phyloP scores from a whole-genome alignment of 2,797 vertebrate genomes.

The Semotilus atromaculatus region DNA sequence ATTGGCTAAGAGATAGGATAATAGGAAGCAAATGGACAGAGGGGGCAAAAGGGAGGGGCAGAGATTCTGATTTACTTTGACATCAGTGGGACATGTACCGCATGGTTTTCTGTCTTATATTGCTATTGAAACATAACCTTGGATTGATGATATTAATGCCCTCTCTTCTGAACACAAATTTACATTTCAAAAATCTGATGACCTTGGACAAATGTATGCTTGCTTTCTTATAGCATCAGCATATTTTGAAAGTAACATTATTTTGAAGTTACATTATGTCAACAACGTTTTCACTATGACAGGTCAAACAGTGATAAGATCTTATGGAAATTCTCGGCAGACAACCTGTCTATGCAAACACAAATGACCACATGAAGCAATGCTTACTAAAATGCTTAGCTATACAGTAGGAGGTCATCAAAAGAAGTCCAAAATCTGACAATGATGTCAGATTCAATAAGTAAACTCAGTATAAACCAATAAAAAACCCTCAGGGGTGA shows the following conservation, averaged over 20 bases:
- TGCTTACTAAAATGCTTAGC: constrained; percentile 48
- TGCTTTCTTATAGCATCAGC: constrained; percentile 46
- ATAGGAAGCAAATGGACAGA: constrained; percentile 77
- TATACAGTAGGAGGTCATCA: constrained; percentile 45
- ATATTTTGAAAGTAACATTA: constrained; percentile 44
- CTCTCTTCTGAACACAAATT: constrained; percentile 36
- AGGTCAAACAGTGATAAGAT: constrained; percentile 44
- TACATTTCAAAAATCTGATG: constrained; percentile 38
- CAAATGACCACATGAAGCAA: constrained; percentile 20
- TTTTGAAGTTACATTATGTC: constrained; percentile 38
- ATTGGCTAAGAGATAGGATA: constrained; percentile 77
- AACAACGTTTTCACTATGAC: constrained; percentile 27
- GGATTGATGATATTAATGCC: constrained; percentile 25
- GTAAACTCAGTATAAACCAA: constrained; percentile 62
- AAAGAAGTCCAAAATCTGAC: constrained; percentile 59
- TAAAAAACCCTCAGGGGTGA: constrained; percentile 35
- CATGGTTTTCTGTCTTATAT: constrained; percentile 31
- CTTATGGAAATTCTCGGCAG: constrained; percentile 48
- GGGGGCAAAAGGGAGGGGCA: not conserved
- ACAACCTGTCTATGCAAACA: constrained; percentile 51
- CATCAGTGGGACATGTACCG: constrained; percentile 12
- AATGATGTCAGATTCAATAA: constrained; percentile 75
- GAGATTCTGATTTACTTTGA: constrained; percentile 25
- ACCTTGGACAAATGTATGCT: constrained; percentile 38
- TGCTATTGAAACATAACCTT: constrained; percentile 32